These are phyloP conservation scores for Cephus pulcher DNA, from an alignment of 2,888 invertebrate genomes.

Conservation along the genomic window DNA sequence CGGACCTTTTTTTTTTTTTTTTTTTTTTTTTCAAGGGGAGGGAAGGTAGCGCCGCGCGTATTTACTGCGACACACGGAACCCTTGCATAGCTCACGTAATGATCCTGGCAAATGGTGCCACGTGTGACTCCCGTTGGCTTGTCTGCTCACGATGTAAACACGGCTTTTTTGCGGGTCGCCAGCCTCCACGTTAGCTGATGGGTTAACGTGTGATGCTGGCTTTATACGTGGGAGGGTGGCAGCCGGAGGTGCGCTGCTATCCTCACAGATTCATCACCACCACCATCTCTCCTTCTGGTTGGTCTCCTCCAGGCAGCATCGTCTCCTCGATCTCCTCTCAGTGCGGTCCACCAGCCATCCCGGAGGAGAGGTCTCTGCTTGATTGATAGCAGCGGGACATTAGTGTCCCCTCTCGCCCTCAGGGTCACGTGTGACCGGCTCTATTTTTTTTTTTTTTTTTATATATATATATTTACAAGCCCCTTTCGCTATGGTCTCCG, in stretches of 20 bases:
- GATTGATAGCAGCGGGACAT: conserved; percentile 26
- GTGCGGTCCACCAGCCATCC: conserved; percentile 1
- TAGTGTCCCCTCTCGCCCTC: conserved; percentile 11
- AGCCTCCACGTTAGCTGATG: neutral
- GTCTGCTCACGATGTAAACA: conserved; percentile 23
- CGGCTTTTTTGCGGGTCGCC: conserved; percentile 15
- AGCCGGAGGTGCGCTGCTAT: neutral
- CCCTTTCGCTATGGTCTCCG: neutral
- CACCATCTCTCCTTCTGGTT: neutral
- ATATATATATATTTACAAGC: neutral
- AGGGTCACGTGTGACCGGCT: neutral
- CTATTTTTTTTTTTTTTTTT: neutral
- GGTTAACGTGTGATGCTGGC: neutral
- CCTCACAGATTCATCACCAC: neutral
- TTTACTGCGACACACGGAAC: neutral
- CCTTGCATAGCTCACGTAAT: conserved; percentile 1
- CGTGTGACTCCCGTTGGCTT: conserved; percentile 8
- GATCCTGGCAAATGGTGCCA: neutral
- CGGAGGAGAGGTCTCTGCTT: conserved; percentile 15
- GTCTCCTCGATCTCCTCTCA: neutral
- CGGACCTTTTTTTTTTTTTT: neutral
- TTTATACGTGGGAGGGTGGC: no score
- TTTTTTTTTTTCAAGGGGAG: neutral
- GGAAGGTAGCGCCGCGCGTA: no score
- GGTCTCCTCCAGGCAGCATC: neutral